A percentile compares a stretch with the other conserved stretches of the same genome.
Conservation (phyloP, 2,797 vertebrate genomes). For the Sarcophilus harrisii region DNA sequence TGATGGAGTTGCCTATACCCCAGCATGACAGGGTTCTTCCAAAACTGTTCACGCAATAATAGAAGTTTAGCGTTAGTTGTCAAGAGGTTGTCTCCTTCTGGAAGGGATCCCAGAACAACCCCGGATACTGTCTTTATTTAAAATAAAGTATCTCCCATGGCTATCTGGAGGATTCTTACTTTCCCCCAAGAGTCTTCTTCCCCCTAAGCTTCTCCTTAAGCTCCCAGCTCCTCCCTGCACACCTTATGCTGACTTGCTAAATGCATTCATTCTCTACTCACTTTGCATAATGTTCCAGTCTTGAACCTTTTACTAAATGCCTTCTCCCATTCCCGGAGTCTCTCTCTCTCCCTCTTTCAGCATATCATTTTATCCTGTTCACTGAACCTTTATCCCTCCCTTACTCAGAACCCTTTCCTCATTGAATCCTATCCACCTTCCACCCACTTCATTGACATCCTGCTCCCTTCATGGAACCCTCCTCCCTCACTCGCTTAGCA, state of each 20-base stretch:
- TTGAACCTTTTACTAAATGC: neutral
- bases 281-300: neutral
- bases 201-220: neutral
- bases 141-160: neutral
- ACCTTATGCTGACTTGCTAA: neutral
- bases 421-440: neutral
- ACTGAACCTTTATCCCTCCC: neutral
- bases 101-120: neutral
- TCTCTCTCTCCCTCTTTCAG: neutral
- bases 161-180: neutral
- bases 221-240: neutral
- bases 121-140: neutral
- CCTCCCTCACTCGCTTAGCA: neutral
- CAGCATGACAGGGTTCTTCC: neutral
- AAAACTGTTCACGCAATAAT: neutral
- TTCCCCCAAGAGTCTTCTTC: neutral
- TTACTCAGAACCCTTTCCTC: neutral
- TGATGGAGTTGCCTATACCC: neutral
- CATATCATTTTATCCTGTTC: neutral
- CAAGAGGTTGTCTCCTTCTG: neutral
- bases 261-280: neutral
- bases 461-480: neutral
- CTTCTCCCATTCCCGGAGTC: neutral
- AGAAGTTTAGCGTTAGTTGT: neutral
- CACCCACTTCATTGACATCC: neutral